Percentiles rank a stretch among this genome's conserved stretches.
phyloP scores from a whole-genome alignment of 2,888 invertebrate species.

The Troides oblongomaculatus region DNA sequence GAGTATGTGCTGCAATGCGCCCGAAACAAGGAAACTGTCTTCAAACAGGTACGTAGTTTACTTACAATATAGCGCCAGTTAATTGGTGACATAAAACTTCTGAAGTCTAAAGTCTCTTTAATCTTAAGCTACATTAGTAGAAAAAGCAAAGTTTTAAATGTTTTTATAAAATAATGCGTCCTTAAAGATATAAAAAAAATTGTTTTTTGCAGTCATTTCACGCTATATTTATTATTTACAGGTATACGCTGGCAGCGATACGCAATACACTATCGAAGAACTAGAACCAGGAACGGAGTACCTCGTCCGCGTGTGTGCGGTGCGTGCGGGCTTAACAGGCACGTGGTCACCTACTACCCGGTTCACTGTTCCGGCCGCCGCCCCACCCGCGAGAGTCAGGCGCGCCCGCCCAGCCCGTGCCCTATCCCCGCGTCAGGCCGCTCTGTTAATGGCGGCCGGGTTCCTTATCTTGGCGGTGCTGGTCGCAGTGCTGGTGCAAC shows the following conservation, averaged over 20 bases:
- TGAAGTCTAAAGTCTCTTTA: no score
- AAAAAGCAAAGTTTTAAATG: no score
- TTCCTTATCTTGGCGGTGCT: slow-evolving; percentile 82
- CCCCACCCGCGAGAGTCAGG: slow-evolving; percentile 78
- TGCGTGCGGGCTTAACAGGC: slow-evolving; percentile 84
- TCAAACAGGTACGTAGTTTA: slow-evolving; percentile 51
- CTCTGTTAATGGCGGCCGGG: slow-evolving; percentile 80
- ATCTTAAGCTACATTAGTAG: no score
- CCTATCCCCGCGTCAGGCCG: slow-evolving; percentile 81
- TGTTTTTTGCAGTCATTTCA: no score
- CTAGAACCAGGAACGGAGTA: slow-evolving; percentile 89
- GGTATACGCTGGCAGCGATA: slow-evolving; percentile 84
- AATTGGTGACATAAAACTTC: no score
- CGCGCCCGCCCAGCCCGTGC: slow-evolving; percentile 79
- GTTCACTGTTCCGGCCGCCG: slow-evolving; percentile 66
- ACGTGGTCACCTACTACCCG: slow-evolving; percentile 84
- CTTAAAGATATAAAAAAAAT: no score
- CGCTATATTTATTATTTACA: slow-evolving; percentile 43
- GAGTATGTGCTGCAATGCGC: slow-evolving; percentile 87
- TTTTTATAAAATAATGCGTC: no score
- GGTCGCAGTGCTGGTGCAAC: slow-evolving; percentile 82
- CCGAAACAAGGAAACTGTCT: slow-evolving; percentile 58
- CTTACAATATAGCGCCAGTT: no score
- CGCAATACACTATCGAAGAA: slow-evolving; percentile 82
- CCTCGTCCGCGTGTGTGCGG: slow-evolving; percentile 87